Base-by-base conservation (phyloP, 1,140 invertebrate genomes). In the Rhynchophorus ferrugineus region DNA sequence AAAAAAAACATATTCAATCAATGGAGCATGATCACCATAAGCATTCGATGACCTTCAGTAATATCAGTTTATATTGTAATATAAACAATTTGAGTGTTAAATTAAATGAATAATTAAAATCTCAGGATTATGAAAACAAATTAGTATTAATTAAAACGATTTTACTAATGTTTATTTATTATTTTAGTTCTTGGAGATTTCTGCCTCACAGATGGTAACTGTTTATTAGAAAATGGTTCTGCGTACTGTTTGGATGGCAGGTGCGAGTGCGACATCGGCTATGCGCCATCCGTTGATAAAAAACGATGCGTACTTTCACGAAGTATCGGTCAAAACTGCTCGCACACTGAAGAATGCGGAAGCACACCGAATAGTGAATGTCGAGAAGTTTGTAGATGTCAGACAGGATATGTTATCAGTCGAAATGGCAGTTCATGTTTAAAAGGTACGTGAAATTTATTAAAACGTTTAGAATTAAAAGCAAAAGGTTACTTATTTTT, bases 171-270 rank as follows among this genome's bases (percentile, higher is more conserved):
- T n/a, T n/a, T n/a, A n/a, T n/a, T 6, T 29, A 11, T 53, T 9
- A 35, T 43, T 49, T 7, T 24, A 62, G 60, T 50, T 17, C 16
- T 62, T 9, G 55, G 39, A n/a, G 58, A 58, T 11, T 47, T 50
- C 17, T 62, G 60, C 22, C 20, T 17, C 17, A 41, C 46, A 8
- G 49, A 56, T 21, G 49, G 21, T 2, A 62, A 60, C 33, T 60
- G 60, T 29, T 22, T 49, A 8, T 16, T 62, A 14, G 43, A 43
- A 29, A 44, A 58, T 38, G 52, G 55, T 22, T 59, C 42, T 11
- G 55, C 45, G 13, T 58, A 47, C 19, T 62, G 60, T 20, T 33
- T 52, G 0, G 41, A 44, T 39, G 56, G 60, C 24, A 35, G 38
- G 19, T 61, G 60, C 41, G 37, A 29, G 9, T 61, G 60, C 37